Evolutionary conservation across 2,113 vertebrate species (phyloP).

Genomic region (Sebastes fasciatus): DNA sequence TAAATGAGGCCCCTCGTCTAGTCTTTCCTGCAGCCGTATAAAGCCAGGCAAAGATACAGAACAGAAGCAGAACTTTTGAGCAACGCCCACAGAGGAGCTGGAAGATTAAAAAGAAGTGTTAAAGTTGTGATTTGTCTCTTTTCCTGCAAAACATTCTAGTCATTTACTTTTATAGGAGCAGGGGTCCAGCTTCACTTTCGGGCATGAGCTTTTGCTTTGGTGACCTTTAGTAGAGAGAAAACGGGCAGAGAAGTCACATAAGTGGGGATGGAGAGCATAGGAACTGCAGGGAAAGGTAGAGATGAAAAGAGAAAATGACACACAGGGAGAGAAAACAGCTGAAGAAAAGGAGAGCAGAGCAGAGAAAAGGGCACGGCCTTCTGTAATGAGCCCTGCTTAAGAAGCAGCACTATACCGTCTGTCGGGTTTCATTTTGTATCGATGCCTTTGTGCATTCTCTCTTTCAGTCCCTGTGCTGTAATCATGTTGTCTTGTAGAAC

Average conservation of each 20-base stretch:
- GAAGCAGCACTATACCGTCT: conserved; percentile 53
- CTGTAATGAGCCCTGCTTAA: conserved; percentile 76
- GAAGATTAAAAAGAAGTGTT: conserved; percentile 54
- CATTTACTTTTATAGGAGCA: conserved; percentile 29
- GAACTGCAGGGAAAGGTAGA: conserved; percentile 52
- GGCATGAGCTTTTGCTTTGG: conserved; percentile 30
- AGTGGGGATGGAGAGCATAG: conserved; percentile 25
- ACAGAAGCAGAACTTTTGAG: conserved; percentile 29
- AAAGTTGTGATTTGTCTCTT: not conserved
- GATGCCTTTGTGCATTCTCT: conserved; percentile 44
- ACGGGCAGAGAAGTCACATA: conserved; percentile 37
- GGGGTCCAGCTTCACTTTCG: conserved; percentile 42
- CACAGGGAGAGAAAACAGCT: conserved; percentile 14
- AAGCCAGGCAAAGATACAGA: conserved; percentile 29
- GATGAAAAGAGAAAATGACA: conserved; percentile 71
- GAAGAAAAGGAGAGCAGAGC: conserved; percentile 38
- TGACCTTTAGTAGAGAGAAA: conserved; percentile 32
- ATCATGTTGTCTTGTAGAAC: conserved; percentile 59
- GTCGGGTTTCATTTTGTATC: conserved; percentile 63
- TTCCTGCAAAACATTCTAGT: conserved; percentile 25
- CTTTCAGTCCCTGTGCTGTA: conserved; percentile 39
- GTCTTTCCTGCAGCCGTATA: conserved; percentile 14
- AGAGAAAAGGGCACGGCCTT: conserved; percentile 46
- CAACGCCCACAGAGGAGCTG: conserved; percentile 46
- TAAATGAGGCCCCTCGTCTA: conserved; percentile 50